Evolutionary conservation across 2,888 invertebrate species (phyloP).

Genomic region (Sepioteuthis lessoniana): DNA sequence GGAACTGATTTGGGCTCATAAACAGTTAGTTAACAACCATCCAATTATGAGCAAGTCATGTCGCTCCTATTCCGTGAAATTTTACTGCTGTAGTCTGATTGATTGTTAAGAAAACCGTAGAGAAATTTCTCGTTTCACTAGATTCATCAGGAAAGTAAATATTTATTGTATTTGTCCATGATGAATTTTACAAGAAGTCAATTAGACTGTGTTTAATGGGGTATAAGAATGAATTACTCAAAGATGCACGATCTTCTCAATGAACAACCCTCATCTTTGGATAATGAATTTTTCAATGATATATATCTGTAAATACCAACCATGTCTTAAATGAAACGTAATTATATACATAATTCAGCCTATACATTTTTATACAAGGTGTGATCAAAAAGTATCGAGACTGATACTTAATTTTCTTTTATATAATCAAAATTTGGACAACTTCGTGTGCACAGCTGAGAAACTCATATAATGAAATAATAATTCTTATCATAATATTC

Average conservation of each 20-base stretch:
- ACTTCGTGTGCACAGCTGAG: too few relatives aligned
- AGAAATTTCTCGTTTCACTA: not conserved
- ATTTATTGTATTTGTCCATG: slow-evolving; percentile 5
- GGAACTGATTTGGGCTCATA: not conserved
- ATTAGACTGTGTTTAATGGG: not conserved
- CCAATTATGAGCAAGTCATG: slow-evolving; percentile 2
- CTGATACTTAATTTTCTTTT: too few relatives aligned
- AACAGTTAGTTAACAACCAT: not conserved
- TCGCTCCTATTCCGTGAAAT: not conserved
- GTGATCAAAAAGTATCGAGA: too few relatives aligned
- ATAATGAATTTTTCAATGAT: too few relatives aligned
- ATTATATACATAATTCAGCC: too few relatives aligned
- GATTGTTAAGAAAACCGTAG: not conserved
- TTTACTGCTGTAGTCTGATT: not conserved
- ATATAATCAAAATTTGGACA: too few relatives aligned
- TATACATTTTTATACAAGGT: too few relatives aligned
- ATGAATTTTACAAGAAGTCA: slow-evolving; percentile 20
- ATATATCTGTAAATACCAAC: too few relatives aligned
- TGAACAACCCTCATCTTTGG: too few relatives aligned
- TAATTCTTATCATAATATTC: too few relatives aligned
- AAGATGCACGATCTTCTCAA: not conserved
- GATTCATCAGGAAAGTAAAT: not conserved
- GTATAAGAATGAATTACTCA: not conserved
- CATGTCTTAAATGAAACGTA: too few relatives aligned
- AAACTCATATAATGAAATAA: too few relatives aligned